Percentiles rank a stretch among this genome's conserved stretches.
Conservation (phyloP, 2,888 invertebrate species). For the Tetragonisca angustula region DNA sequence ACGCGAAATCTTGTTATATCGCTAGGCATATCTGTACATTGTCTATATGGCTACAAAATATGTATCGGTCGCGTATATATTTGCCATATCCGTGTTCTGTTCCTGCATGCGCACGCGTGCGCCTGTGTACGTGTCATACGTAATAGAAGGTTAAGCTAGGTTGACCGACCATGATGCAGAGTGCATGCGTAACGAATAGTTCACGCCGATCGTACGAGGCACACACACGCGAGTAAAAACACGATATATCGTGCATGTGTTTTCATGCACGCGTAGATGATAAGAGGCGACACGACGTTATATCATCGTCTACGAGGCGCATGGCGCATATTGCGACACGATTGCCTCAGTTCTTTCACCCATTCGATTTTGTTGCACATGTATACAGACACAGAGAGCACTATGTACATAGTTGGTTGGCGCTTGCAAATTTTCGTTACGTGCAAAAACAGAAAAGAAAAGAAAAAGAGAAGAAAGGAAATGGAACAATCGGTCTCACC, state of each 20-base stretch:
- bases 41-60: conserved; percentile 18
- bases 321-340: conserved; percentile 50
- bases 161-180: conserved; percentile 58
- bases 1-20: conserved; percentile 40
- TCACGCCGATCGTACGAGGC: conserved; percentile 38
- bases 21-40: conserved; percentile 28
- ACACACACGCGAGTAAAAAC: conserved; percentile 31
- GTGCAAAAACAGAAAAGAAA: not conserved
- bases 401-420: too few relatives aligned
- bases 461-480: not conserved
- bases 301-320: conserved; percentile 65
- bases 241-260: conserved; percentile 25
- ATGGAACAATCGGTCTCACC: not conserved
- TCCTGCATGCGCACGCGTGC: not conserved
- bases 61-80: not conserved
- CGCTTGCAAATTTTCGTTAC: not conserved
- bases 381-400: too few relatives aligned
- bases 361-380: conserved; percentile 42
- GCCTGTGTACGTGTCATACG: conserved; percentile 16
- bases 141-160: conserved; percentile 59
- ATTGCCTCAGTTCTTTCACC: conserved; percentile 64
- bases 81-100: not conserved
- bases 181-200: conserved; percentile 66
- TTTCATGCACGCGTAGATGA: conserved; percentile 44
- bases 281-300: conserved; percentile 66